Percentiles rank a stretch among this genome's conserved stretches.
Conservation (phyloP, 2,797 vertebrate species). For the Poecilia wingei region DNA sequence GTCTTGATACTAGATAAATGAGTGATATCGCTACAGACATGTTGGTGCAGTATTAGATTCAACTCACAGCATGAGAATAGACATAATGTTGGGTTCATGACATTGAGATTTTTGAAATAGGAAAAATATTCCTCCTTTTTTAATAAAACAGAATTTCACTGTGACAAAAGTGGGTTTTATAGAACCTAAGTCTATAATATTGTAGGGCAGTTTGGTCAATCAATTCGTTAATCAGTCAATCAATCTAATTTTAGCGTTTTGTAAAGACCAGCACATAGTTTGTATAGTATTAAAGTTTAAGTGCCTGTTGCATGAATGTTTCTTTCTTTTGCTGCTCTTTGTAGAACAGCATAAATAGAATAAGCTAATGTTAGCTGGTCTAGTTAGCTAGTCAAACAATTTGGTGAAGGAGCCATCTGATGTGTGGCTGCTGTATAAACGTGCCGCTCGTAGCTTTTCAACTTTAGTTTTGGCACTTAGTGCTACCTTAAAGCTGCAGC, state of each 20-base stretch:
- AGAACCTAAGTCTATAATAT: background rate
- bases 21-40: slow-evolving; percentile 17
- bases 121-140: background rate
- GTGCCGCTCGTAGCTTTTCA: no score
- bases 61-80: background rate
- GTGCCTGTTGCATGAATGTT: background rate
- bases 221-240: no score
- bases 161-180: background rate
- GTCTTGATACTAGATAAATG: slow-evolving; percentile 26
- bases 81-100: background rate
- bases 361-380: background rate
- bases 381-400: background rate
- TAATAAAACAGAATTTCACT: background rate
- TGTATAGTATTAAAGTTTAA: background rate
- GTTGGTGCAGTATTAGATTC: background rate
- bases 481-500: no score
- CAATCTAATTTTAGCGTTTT: background rate
- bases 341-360: background rate
- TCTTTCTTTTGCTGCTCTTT: background rate
- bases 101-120: background rate
- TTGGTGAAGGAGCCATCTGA: background rate
- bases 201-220: background rate
- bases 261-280: background rate
- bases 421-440: background rate
- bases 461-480: no score